phyloP scores from a whole-genome alignment of 2,888 invertebrate genomes.

The Sphinx pinastri region DNA sequence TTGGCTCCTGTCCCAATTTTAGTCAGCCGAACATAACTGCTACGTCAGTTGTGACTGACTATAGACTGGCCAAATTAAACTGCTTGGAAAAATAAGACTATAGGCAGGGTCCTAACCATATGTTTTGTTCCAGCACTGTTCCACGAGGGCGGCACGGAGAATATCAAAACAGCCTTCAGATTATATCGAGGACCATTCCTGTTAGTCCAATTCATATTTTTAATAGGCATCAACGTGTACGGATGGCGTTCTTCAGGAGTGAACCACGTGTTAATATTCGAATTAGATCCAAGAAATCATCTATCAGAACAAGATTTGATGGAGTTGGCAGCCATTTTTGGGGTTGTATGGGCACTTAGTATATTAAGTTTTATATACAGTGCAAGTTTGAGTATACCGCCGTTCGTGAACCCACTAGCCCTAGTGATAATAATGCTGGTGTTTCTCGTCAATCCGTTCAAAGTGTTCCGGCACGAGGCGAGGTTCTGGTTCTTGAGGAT shows the following conservation, averaged over 20 bases:
- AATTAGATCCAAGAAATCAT: conserved; percentile 97
- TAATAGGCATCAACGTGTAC: conserved; percentile 98
- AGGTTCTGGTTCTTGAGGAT: conserved; percentile 97
- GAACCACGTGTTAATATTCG: conserved; percentile 98
- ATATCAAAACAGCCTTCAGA: conserved; percentile 93
- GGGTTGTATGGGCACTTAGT: conserved; percentile 97
- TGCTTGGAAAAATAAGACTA: too few species aligned
- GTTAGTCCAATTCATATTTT: conserved; percentile 95
- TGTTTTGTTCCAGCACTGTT: conserved; percentile 86
- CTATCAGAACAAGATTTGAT: conserved; percentile 96
- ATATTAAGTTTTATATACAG: conserved; percentile 92
- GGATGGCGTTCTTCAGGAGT: conserved; percentile 99
- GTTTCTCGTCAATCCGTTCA: conserved; percentile 96
- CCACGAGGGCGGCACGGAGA: conserved; percentile 87
- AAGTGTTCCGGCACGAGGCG: conserved; percentile 95
- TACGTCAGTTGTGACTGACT: too few species aligned
- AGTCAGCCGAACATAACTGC: too few species aligned
- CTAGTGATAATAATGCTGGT: conserved; percentile 91
- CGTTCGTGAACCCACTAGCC: conserved; percentile 95
- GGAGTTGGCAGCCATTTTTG: conserved; percentile 96
- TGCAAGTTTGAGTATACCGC: conserved; percentile 93
- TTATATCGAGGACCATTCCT: conserved; percentile 97
- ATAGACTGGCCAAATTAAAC: too few species aligned
- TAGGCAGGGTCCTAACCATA: too few species aligned
- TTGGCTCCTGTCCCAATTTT: too few species aligned